These are phyloP conservation scores for Torymus auratus DNA, from an alignment of 2,888 invertebrate species.

Conservation along the genomic window DNA sequence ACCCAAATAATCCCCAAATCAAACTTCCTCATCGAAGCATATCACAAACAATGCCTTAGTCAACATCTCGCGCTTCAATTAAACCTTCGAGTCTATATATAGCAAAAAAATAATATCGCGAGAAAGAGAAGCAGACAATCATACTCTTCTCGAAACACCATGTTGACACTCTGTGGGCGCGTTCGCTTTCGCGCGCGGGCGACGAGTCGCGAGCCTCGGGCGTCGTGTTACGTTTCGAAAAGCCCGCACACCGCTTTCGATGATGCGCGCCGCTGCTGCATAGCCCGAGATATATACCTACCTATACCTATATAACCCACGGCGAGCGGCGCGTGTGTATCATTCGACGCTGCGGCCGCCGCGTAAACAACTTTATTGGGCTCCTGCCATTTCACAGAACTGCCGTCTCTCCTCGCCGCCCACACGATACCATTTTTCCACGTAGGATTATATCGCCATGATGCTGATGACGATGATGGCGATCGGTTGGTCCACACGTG, in stretches of 20 bases:
- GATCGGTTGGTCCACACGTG: no score
- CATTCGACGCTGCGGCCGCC: no score
- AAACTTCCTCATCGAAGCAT: no score
- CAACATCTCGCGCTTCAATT: no score
- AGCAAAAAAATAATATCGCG: no score
- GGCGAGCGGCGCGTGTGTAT: not conserved
- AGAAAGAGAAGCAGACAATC: no score
- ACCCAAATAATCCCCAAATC: no score
- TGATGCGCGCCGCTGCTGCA: not conserved
- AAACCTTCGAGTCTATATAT: no score
- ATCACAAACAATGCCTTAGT: no score
- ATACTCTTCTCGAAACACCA: not conserved
- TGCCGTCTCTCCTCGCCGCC: not conserved
- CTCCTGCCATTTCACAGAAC: slow-evolving; percentile 41
- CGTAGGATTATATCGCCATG: slow-evolving; percentile 17
- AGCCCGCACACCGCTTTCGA: not conserved
- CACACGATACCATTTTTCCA: slow-evolving; percentile 19
- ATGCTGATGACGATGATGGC: not conserved
- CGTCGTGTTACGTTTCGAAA: slow-evolving; percentile 1
- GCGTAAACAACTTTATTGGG: slow-evolving; percentile 46
- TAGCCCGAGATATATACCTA: no score
- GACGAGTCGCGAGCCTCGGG: not conserved
- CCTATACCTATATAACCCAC: no score
- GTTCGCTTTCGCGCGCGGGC: not conserved
- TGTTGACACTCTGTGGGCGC: not conserved